Percentiles rank a stretch among this genome's conserved stretches.
phyloP scores from a whole-genome alignment of 2,113 vertebrate genomes.

The Microcebus jonahi region DNA sequence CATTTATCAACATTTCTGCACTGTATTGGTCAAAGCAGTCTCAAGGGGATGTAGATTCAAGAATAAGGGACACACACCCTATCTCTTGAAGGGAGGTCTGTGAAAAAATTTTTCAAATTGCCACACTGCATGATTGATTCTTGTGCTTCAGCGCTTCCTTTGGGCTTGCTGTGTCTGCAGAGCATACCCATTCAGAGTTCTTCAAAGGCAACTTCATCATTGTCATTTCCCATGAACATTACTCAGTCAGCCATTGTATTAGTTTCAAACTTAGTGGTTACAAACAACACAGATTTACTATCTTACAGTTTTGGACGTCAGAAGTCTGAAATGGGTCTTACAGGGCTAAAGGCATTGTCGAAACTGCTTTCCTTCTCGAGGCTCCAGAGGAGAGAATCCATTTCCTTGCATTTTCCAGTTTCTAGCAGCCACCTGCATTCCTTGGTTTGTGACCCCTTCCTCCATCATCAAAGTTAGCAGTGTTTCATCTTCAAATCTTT shows the following conservation, averaged over 20 bases:
- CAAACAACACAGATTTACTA: neutral
- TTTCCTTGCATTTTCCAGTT: neutral
- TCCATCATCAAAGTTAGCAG: neutral
- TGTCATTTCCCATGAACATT: neutral
- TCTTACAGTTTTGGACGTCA: neutral
- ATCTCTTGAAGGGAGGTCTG: neutral
- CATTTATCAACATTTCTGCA: neutral
- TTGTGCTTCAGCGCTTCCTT: neutral
- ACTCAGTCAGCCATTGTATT: neutral
- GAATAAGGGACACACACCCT: neutral
- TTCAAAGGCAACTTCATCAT: neutral
- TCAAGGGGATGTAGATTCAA: neutral
- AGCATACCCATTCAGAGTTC: neutral
- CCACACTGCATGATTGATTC: neutral
- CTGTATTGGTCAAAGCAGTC: neutral
- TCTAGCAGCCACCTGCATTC: neutral
- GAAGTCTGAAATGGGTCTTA: neutral
- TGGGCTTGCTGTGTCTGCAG: neutral
- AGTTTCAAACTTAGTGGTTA: conserved; percentile 1
- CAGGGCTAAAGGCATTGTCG: neutral
- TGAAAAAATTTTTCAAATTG: neutral
- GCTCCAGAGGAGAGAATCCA: neutral
- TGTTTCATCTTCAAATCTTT: neutral
- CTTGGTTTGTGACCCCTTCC: neutral
- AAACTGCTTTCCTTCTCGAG: neutral